Evolutionary conservation across 1,140 invertebrate genomes (phyloP).

Genomic region (Drosophila watanabei): DNA sequence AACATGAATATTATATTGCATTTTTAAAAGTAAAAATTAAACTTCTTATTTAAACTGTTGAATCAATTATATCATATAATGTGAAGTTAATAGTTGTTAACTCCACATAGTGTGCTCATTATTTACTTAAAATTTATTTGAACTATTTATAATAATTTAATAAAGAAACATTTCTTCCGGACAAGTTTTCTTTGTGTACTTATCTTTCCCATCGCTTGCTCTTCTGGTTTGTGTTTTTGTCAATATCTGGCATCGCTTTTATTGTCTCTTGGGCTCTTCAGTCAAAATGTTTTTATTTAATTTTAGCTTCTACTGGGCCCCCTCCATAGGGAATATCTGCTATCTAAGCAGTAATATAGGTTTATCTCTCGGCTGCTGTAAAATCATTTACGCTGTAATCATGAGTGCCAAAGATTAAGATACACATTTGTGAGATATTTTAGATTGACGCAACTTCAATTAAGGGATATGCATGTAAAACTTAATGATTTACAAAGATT

Average conservation of each 20-base stretch:
- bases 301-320: conserved; percentile 44
- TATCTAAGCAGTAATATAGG: conserved; percentile 1
- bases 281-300: conserved; percentile 54
- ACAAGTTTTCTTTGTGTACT: not conserved
- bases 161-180: accelerated
- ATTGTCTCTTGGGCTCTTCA: conserved; percentile 22
- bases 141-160: not conserved
- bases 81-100: too few relatives aligned
- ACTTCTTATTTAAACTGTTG: too few relatives aligned
- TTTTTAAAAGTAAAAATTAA: too few relatives aligned
- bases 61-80: too few relatives aligned
- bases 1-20: too few relatives aligned
- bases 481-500: not conserved
- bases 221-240: conserved; percentile 21
- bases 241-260: conserved; percentile 36
- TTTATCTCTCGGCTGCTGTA: conserved; percentile 8
- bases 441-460: not conserved
- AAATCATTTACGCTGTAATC: conserved; percentile 6
- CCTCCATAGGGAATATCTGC: not conserved
- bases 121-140: too few relatives aligned
- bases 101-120: too few relatives aligned
- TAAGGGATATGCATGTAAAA: not conserved
- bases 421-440: not conserved
- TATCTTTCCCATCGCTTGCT: not conserved
- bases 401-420: not conserved